Evolutionary conservation across 2,113 vertebrate genomes (phyloP), one percentile per base, ranked within the genome.

Genomic region (Rhombomys opimus): DNA sequence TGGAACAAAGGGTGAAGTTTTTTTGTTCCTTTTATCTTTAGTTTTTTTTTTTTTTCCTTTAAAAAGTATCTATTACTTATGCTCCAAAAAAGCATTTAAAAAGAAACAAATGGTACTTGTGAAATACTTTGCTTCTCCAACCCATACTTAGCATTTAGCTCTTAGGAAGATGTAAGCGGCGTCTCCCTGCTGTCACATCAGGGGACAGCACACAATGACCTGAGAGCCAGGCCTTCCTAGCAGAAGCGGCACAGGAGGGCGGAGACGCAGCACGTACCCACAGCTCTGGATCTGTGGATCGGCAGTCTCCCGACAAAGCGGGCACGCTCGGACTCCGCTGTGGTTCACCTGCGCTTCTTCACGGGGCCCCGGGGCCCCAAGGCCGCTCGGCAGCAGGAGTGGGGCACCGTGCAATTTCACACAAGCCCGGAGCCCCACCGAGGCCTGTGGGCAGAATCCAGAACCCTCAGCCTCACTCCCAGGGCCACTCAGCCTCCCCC

Each of bases 231-330:
- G 92, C 18, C 14, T 72, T 96, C 87, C 84, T 97, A 81, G 97
- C 97, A 96, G 98, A 97, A 95, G 93, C 94, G 96, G 95, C 88
- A 97, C 95, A 95, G n/a, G 41, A 95, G 98, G 97, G 97, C 96
- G 97, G 98, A 98, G 98, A 98, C 96, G 96, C 86, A 91, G 96
- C 95, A 96, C 97, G 89, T 91, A 61, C 90, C 88, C 97, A 98
- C 95, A 95, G 97, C 98, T 98, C 97, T 91, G 3, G 72, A n/a
- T n/a, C n/a, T n/a, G n/a, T n/a, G n/a, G n/a, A 54, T 87, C 87
- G 68, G 95, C 95, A 86, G 68, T 82, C 93, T 96, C 87, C 96
- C 86, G 97, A 96, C 95, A 96, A 95, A 95, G 92, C n/a, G 91
- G 73, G 91, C 95, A 82, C 96, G 92, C 84, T 75, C 94, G 95